phyloP scores from a whole-genome alignment of 2,797 vertebrate species.

The Anguilla obscura region DNA sequence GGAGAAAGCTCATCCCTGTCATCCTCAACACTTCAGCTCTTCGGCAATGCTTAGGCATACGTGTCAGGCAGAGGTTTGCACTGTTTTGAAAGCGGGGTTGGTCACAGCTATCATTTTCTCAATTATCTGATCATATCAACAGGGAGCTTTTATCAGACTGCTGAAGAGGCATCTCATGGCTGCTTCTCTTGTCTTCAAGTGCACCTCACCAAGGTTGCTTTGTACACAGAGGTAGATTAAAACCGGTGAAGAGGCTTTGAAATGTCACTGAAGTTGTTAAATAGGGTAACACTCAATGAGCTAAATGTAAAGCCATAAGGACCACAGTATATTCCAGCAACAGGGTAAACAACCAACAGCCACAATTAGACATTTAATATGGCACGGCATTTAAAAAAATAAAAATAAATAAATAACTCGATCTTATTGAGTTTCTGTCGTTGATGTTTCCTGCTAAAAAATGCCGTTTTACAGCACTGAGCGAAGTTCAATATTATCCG shows the following conservation, averaged over 20 bases:
- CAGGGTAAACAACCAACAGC: background rate
- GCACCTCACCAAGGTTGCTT: background rate
- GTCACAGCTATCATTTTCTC: background rate
- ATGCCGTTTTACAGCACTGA: background rate
- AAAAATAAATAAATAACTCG: background rate
- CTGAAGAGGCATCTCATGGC: background rate
- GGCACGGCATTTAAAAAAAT: background rate
- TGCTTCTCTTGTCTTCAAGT: background rate
- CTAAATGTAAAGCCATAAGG: background rate
- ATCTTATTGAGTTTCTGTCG: background rate
- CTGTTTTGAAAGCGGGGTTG: background rate
- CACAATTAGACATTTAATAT: background rate
- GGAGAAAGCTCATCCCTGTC: background rate
- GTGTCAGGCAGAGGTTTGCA: background rate
- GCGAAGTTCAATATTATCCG: background rate
- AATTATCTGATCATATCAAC: background rate
- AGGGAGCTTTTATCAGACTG: background rate
- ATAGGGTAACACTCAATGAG: background rate
- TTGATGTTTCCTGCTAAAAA: background rate
- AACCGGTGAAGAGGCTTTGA: background rate
- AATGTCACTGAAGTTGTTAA: background rate
- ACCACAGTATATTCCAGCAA: background rate
- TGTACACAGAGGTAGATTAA: constrained; percentile 7
- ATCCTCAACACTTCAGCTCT: background rate
- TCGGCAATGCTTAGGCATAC: background rate